Conservation (phyloP, 37 sponge, comb jelly and placozoan species). For the Cladorhizidae sp. region DNA sequence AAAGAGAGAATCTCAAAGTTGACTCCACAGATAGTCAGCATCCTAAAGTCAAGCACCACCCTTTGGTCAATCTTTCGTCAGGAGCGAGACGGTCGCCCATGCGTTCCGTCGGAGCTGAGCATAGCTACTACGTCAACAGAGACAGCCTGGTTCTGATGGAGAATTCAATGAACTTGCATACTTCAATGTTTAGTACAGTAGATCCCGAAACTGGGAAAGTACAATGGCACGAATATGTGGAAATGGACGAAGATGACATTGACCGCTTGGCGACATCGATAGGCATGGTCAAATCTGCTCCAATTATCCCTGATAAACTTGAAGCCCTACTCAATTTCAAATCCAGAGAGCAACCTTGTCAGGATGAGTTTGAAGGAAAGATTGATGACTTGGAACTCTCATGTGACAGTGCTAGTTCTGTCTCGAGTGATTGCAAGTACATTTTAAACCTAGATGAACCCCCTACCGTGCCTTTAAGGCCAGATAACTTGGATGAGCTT, state of each 20-base stretch:
- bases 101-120: not conserved
- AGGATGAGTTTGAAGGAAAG: not conserved
- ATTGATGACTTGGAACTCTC: not conserved
- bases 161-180: not conserved
- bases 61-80: constrained; percentile 1
- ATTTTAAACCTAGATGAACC: constrained; percentile 10
- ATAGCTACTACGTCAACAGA: constrained; percentile 10
- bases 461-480: constrained; percentile 12
- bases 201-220: not conserved
- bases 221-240: constrained; percentile 42
- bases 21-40: too few relatives aligned
- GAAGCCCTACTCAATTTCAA: not conserved
- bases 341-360: not conserved
- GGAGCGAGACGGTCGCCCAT: not conserved
- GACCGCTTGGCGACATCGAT: not conserved
- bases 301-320: constrained; percentile 9
- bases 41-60: not conserved
- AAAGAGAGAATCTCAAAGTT: too few relatives aligned
- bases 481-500: constrained; percentile 13
- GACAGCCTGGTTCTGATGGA: not conserved
- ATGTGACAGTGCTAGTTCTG: not conserved
- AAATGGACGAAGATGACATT: constrained; percentile 29
- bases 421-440: constrained; percentile 3
- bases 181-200: not conserved
- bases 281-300: not conserved